Evolutionary conservation across 2,113 vertebrate genomes (phyloP).

Genomic region (Brachypteracias leptosomus): DNA sequence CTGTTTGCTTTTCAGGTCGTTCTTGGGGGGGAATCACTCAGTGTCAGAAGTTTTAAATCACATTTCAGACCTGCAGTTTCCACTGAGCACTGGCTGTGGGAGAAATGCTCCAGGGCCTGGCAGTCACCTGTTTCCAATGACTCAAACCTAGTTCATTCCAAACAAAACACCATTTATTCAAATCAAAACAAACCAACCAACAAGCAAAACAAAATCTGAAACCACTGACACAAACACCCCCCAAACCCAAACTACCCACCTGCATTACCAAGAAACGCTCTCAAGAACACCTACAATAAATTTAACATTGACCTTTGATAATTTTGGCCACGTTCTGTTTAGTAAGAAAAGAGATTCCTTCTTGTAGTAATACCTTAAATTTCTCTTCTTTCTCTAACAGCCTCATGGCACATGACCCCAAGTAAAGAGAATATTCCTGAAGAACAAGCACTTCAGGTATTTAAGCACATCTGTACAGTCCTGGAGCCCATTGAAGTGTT

Average conservation of each 20-base stretch:
- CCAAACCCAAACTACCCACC: neutral
- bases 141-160: neutral
- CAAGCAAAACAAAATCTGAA: neutral
- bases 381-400: neutral
- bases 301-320: no score
- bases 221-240: fast-evolving
- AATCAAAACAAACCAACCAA: neutral
- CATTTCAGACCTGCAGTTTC: neutral
- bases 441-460: neutral
- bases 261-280: neutral
- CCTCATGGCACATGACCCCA: neutral
- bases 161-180: neutral
- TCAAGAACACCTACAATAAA: neutral
- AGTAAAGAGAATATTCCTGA: neutral
- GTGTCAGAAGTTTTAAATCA: neutral
- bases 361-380: fast-evolving
- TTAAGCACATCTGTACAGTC: neutral
- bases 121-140: neutral
- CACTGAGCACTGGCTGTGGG: neutral
- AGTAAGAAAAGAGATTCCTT: neutral
- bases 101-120: neutral
- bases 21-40: neutral
- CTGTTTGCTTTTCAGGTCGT: neutral
- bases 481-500: neutral
- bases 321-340: neutral